phyloP scores from a whole-genome alignment of 2,797 vertebrate genomes.

The Denticeps clupeoides region DNA sequence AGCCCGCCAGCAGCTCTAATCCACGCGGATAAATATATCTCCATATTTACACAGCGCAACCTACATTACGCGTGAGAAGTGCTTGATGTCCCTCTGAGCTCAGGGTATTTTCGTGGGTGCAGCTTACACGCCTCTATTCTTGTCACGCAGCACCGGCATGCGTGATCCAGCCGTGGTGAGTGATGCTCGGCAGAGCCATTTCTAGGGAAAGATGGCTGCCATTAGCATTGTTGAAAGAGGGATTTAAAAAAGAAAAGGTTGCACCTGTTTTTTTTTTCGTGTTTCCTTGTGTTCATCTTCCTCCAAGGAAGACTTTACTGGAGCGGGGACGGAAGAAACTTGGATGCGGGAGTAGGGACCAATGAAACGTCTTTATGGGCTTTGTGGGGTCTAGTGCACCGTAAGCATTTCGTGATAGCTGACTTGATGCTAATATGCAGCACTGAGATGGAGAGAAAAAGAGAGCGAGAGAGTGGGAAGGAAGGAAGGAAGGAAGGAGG shows the following conservation, averaged over 20 bases:
- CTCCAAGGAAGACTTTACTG: no score
- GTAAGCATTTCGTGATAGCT: constrained; percentile 65
- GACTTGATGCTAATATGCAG: constrained; percentile 75
- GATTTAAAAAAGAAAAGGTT: constrained; percentile 1
- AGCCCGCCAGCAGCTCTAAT: no score
- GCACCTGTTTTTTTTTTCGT: neutral
- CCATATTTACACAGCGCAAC: no score
- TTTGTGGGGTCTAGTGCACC: constrained; percentile 56
- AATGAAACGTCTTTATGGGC: constrained; percentile 62
- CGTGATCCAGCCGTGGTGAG: neutral
- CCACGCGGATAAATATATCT: no score
- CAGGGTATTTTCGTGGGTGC: neutral
- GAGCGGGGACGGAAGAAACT: neutral
- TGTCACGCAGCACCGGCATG: neutral
- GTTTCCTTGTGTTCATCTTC: constrained; percentile 7
- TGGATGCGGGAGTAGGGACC: constrained; percentile 36
- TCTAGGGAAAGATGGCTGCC: neutral
- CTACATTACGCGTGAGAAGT: no score
- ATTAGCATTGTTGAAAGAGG: neutral
- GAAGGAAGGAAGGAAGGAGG: neutral
- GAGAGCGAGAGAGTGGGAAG: constrained; percentile 29
- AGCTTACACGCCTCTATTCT: neutral
- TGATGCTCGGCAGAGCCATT: neutral
- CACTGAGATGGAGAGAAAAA: constrained; percentile 31
- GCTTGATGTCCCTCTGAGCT: no score